Base-by-base conservation (phyloP, 2,797 vertebrate genomes). In the Acridotheres tristis region DNA sequence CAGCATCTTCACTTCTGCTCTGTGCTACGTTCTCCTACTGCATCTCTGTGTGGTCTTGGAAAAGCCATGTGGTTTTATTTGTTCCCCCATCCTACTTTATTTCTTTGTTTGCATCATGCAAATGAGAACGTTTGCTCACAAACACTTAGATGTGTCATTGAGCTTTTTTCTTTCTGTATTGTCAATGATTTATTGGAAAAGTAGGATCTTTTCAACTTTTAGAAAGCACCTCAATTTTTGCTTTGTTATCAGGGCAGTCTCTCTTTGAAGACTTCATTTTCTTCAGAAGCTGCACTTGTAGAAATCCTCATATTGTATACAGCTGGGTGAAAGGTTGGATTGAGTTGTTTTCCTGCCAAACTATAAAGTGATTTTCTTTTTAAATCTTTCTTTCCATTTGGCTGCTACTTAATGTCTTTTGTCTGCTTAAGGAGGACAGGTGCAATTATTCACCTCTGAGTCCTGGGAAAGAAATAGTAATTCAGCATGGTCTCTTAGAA, bases 401-500 rank as follows among this genome's bases (percentile, higher is more conserved):
- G 66, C 48, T 42, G 13, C 75, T 94, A 27, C 85, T 97, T 91
- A 51, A 71, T 89, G 82, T 85, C 86, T 96, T 96, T 94, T 91
- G 43, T 97, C 95, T 95, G 50, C 79, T 78, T 93, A 88, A 96
- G 75, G 83, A 92, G 94, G 84, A 97, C 80, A 96, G 82, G 76
- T 83, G 75, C 89, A 96, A 93, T 96, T 96, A 90, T 76, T 97
- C 91, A 95, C 78, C 85, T 94, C 83, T 67, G 76, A 96, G 90
- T 66, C 81, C 42, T 79, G 58, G 48, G 47, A 93, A 94, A 94
- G 53, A 89, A 96, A 94, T 68, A 89, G 77, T 93, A 89, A 93
- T 96, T 95, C 86, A 69, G 78, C 66, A 32, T 36, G 30, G 63
- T 77, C 62, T 82, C 89, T 78, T 68, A 67, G 74, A 63, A 88